Base-by-base conservation (phyloP, 2,797 vertebrate genomes). In the Halcyon smyrnensis region DNA sequence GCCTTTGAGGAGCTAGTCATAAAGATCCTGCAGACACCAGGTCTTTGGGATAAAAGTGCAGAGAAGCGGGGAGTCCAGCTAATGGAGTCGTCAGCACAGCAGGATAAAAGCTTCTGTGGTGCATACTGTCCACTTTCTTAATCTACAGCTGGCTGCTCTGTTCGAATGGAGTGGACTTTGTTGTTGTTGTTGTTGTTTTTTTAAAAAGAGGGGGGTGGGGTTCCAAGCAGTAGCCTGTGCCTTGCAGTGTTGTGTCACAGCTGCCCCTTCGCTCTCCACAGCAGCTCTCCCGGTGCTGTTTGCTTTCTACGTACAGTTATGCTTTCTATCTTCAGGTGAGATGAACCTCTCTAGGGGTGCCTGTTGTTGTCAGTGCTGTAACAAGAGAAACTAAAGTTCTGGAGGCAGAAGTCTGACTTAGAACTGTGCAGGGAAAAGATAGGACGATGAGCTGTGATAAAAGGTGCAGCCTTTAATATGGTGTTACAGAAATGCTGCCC, bases 21-120 rank as follows among this genome's bases (percentile, higher is more conserved):
- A 20, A 96, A 93, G 92, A 96, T 98, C 30, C 79, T 98, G 81
- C 97, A 98, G 92, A 95, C 97, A 8, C 94, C 97, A 68, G 74
- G 12, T n/a, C 63, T 97, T 37, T 92, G 97, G 75, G 75, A 84
- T 34, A 75, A 73, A 64, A 50, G 48, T 17, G 0, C 45, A 45
- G 63, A 41, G 18, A 76, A 89, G 28, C 7, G 4, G 15, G n/a
- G 79, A 67, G 10, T 94, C 6, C 91, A 83, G 67, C 81, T 97
- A 16, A 15, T 0, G 16, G 82, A 59, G 41, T 17, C 62, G 12
- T 13, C 87, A 50, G n/a, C 56, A 12, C 83, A 34, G 57, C 50
- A 7, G 65, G n/a, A 71, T 1, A 24, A 45, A 59, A 59, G 65
- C 28, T 88, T 23, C 0, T 94, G 96, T 45, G 27, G 34, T 12